phyloP scores from a whole-genome alignment of 2,797 vertebrate genomes.

The Aulostomus chinensis region DNA sequence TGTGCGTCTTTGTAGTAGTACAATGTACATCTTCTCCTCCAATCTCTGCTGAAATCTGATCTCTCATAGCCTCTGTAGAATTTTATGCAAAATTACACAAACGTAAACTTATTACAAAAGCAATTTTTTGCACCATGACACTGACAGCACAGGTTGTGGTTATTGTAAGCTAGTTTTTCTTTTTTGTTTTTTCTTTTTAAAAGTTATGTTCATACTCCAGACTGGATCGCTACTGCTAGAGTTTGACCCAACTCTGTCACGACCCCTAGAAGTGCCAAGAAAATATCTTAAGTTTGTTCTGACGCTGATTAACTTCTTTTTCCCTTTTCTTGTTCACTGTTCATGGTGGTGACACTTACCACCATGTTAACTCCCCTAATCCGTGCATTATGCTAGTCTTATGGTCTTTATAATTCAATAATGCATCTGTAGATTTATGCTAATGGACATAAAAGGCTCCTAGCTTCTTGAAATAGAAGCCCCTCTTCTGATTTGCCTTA shows the following conservation, averaged over 20 bases:
- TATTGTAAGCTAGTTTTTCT: background rate
- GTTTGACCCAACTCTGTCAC: too few species aligned
- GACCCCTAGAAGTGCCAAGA: background rate
- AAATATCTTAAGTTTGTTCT: conserved; percentile 5
- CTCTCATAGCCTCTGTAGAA: too few species aligned
- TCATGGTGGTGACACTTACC: conserved; percentile 15
- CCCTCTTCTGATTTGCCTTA: conserved; percentile 34
- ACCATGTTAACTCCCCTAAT: conserved; percentile 23
- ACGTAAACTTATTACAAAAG: too few species aligned
- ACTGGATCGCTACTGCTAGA: too few species aligned
- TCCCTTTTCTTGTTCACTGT: conserved; percentile 3
- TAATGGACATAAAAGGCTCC: conserved; percentile 49
- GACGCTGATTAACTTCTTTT: conserved; percentile 14
- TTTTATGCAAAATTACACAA: too few species aligned
- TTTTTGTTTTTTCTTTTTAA: background rate
- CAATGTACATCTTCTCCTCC: too few species aligned
- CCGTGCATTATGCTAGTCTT: conserved; percentile 43
- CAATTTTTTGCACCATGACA: background rate
- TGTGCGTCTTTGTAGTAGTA: too few species aligned
- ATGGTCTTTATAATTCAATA: conserved; percentile 52
- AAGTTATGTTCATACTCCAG: too few species aligned
- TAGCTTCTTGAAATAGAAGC: conserved; percentile 52
- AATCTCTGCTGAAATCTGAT: too few species aligned
- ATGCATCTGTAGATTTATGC: conserved; percentile 44
- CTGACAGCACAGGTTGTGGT: background rate